A percentile compares a stretch with the other conserved stretches of the same genome.
Conservation (phyloP, 1,140 invertebrate genomes). For the Cydia strobilella region DNA sequence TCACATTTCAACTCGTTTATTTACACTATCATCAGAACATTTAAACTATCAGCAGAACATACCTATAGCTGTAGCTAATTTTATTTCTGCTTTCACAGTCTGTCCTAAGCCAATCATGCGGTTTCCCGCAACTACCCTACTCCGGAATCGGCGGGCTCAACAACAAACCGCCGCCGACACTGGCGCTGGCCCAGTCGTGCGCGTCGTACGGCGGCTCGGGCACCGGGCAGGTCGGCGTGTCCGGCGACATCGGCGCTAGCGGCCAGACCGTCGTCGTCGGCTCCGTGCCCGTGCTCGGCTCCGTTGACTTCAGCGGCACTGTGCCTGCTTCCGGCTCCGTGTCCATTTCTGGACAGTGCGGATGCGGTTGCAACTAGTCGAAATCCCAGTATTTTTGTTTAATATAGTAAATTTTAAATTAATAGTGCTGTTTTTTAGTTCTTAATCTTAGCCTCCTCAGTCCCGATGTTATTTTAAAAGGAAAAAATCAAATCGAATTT, state of each 20-base stretch:
- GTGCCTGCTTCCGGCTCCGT: constrained; percentile 10
- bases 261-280: constrained; percentile 33
- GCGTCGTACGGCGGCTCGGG: constrained; percentile 33
- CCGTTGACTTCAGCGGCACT: constrained; percentile 24
- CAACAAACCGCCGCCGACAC: not conserved
- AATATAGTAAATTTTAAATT: no score
- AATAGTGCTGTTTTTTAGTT: no score
- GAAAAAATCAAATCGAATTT: no score
- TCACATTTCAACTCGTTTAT: no score
- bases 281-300: constrained; percentile 36
- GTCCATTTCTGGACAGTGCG: constrained; percentile 26
- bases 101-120: not conserved
- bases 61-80: not conserved
- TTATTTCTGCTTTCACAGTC: constrained; percentile 18
- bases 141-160: not conserved
- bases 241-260: constrained; percentile 20
- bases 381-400: no score
- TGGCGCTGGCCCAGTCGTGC: not conserved
- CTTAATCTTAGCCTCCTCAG: no score
- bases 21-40: no score
- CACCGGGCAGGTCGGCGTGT: constrained; percentile 34
- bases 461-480: no score
- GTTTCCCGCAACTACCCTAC: not conserved
- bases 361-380: constrained; percentile 2
- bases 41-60: no score